phyloP scores from a whole-genome alignment of 2,113 vertebrate species.

The Gopherus flavomarginatus region DNA sequence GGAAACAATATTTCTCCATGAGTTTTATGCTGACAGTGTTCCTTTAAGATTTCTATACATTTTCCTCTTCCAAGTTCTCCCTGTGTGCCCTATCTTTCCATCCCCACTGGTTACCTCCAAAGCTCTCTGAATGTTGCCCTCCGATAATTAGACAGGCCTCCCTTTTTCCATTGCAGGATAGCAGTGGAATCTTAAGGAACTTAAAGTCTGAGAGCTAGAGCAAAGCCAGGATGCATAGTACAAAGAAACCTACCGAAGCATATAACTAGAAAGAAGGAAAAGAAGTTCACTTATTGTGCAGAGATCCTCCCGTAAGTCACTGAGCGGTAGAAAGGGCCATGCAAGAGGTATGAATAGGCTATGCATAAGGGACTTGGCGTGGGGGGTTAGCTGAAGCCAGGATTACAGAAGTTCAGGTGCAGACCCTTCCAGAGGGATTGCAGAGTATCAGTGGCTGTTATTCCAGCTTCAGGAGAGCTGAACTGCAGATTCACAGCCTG shows the following conservation, averaged over 20 bases:
- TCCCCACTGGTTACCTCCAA: background rate
- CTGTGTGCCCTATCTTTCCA: background rate
- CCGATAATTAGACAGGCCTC: background rate
- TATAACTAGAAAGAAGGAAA: background rate
- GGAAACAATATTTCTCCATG: background rate
- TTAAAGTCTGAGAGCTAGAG: background rate
- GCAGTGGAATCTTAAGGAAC: background rate
- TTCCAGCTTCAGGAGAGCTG: background rate
- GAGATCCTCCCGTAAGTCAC: background rate
- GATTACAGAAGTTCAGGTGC: background rate
- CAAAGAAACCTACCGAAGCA: background rate
- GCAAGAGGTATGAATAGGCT: background rate
- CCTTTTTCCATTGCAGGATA: background rate
- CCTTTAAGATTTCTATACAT: background rate
- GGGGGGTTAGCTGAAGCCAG: background rate
- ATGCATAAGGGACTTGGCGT: background rate
- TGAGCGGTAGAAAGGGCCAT: background rate
- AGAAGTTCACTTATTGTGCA: background rate
- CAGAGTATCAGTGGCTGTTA: background rate
- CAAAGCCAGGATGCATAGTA: background rate
- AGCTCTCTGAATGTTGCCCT: background rate
- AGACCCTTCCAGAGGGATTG: background rate
- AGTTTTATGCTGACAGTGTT: background rate
- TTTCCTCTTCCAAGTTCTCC: background rate
- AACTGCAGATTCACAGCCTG: background rate